phyloP scores from a whole-genome alignment of 2,888 invertebrate species.

The Eremobia ochroleuca region DNA sequence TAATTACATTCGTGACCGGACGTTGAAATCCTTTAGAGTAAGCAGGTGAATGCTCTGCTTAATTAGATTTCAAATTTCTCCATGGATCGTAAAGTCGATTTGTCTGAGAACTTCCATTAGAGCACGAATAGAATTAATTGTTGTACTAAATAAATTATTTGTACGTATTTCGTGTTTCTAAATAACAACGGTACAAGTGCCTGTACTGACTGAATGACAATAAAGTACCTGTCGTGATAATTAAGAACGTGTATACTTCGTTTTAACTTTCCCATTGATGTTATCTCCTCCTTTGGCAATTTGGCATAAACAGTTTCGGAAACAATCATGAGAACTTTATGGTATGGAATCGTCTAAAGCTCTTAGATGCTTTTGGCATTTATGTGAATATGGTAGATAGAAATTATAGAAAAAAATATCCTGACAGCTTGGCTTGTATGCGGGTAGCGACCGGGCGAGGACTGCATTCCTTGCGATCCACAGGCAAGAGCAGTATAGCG shows the following conservation, averaged over 20 bases:
- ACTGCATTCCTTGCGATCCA: slow-evolving; percentile 84
- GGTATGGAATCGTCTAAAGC: slow-evolving; percentile 20
- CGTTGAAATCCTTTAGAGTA: slow-evolving; percentile 70
- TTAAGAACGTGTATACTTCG: slow-evolving; percentile 52
- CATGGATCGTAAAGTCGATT: slow-evolving; percentile 54
- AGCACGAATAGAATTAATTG: slow-evolving; percentile 55
- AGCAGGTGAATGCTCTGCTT: slow-evolving; percentile 71
- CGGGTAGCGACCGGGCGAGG: slow-evolving; percentile 78
- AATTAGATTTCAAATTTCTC: slow-evolving; percentile 74
- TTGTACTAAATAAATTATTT: slow-evolving; percentile 46
- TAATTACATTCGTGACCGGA: slow-evolving; percentile 77
- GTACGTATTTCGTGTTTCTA: slow-evolving; percentile 36
- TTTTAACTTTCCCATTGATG: slow-evolving; percentile 60
- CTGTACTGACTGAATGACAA: slow-evolving; percentile 28
- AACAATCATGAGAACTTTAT: slow-evolving; percentile 62
- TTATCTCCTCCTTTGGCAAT: slow-evolving; percentile 51
- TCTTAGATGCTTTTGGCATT: slow-evolving; percentile 5
- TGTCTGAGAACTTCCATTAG: slow-evolving; percentile 47
- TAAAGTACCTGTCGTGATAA: slow-evolving; percentile 48
- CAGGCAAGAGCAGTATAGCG: slow-evolving; percentile 72
- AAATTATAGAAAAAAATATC: slow-evolving; percentile 57
- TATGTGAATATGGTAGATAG: background rate
- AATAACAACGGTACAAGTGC: slow-evolving; percentile 14
- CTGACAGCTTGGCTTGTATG: slow-evolving; percentile 69
- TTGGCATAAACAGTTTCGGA: slow-evolving; percentile 45